Evolutionary conservation across 2,797 vertebrate species (phyloP).

Genomic region (Schizothorax lantsangensis): DNA sequence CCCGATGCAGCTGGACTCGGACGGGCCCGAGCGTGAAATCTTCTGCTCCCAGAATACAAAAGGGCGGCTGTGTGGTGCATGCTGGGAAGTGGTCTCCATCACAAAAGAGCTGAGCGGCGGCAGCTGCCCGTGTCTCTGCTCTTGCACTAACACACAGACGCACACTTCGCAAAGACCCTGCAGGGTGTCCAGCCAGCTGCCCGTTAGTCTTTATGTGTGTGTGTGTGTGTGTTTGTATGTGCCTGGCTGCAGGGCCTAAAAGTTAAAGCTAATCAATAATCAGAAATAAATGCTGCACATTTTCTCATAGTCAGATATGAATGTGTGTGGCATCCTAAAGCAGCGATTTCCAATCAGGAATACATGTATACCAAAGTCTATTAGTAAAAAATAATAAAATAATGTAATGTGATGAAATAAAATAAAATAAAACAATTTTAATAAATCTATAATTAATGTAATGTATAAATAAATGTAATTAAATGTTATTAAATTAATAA

Average conservation of each 20-base stretch:
- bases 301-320: conserved; percentile 42
- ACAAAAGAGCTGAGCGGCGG: conserved; percentile 86
- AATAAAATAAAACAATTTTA: background rate
- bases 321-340: conserved; percentile 25
- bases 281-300: conserved; percentile 53
- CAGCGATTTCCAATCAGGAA: background rate
- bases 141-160: conserved; percentile 17
- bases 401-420: background rate
- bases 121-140: conserved; percentile 82
- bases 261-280: conserved; percentile 62
- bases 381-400: background rate
- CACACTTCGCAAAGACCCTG: conserved; percentile 64
- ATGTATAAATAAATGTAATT: background rate
- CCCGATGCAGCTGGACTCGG: conserved; percentile 85
- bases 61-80: conserved; percentile 84
- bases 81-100: conserved; percentile 76
- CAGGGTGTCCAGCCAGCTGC: conserved; percentile 64
- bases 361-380: background rate
- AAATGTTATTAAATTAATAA: background rate
- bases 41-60: conserved; percentile 80
- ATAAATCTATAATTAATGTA: background rate
- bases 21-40: conserved; percentile 84
- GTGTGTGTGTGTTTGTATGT: conserved; percentile 14
- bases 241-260: conserved; percentile 48
- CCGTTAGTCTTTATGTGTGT: conserved; percentile 32